phyloP scores from a whole-genome alignment of 2,888 invertebrate species.

The Herminia tarsipennalis region DNA sequence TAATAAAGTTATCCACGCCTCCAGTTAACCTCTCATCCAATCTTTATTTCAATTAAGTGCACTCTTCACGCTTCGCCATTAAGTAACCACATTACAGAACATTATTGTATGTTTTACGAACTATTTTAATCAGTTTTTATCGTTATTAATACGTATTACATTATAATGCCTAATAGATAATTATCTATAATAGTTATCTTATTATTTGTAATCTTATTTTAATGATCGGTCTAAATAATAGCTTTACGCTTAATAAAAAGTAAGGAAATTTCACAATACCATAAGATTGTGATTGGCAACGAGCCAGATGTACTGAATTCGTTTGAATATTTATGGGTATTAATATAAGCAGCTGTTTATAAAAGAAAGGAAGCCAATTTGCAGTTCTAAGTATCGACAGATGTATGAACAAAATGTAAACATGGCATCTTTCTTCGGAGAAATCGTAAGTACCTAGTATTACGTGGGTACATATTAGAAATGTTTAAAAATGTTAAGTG shows the following conservation, averaged over 20 bases:
- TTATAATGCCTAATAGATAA: no score
- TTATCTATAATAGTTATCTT: no score
- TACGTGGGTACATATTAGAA: constrained; percentile 44
- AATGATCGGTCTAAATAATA: no score
- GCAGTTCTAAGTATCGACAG: constrained; percentile 17
- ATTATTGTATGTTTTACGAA: no score
- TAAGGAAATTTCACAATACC: constrained; percentile 17
- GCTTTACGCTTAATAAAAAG: no score
- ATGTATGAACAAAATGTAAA: constrained; percentile 28
- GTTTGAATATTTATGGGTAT: constrained; percentile 14
- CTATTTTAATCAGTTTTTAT: no score
- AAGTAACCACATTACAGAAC: neutral
- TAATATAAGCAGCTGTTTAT: constrained; percentile 14
- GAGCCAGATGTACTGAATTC: constrained; percentile 17
- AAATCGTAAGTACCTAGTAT: constrained; percentile 37
- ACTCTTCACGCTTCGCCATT: constrained; percentile 3
- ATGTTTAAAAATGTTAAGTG: constrained; percentile 37
- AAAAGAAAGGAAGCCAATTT: constrained; percentile 13
- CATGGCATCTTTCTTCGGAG: constrained; percentile 41
- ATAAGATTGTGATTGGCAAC: constrained; percentile 14
- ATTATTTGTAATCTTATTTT: no score
- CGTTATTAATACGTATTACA: no score
- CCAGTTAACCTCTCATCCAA: constrained; percentile 44
- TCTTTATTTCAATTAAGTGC: constrained; percentile 19
- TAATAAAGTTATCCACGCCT: constrained; percentile 67